These are phyloP conservation scores for Pan paniscus DNA, from an alignment of 2,113 vertebrate species.

Conservation along the genomic window DNA sequence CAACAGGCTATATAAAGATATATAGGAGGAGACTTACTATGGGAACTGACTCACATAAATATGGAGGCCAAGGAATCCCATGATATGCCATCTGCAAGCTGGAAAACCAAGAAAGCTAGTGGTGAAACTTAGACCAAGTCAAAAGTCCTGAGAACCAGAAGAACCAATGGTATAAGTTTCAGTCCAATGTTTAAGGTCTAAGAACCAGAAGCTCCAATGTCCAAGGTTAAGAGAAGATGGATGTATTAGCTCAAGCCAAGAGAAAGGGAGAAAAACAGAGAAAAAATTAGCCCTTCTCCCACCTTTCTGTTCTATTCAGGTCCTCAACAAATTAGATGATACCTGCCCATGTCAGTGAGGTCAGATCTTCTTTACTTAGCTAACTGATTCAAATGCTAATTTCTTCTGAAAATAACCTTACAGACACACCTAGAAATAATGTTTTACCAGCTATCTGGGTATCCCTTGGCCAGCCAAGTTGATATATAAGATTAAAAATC, in stretches of 20 bases:
- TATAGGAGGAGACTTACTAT: background rate
- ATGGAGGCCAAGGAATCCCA: background rate
- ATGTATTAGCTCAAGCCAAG: background rate
- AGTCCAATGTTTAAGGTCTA: background rate
- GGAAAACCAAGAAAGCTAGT: background rate
- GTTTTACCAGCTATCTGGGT: background rate
- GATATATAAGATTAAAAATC: background rate
- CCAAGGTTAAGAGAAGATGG: background rate
- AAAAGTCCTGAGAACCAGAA: background rate
- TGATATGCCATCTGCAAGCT: background rate
- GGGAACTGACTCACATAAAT: background rate
- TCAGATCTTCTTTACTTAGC: background rate
- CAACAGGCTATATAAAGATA: background rate
- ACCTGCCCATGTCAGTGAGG: background rate
- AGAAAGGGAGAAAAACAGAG: background rate
- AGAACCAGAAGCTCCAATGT: background rate
- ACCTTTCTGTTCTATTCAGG: background rate
- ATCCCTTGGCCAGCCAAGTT: background rate
- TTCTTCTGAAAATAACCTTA: background rate
- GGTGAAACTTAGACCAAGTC: background rate
- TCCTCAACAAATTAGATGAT: background rate
- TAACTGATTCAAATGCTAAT: background rate
- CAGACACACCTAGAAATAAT: background rate
- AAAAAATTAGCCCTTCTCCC: background rate
- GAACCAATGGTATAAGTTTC: accelerated